Conservation (phyloP, 2,888 invertebrate genomes). For the Drosophila engyochracea region DNA sequence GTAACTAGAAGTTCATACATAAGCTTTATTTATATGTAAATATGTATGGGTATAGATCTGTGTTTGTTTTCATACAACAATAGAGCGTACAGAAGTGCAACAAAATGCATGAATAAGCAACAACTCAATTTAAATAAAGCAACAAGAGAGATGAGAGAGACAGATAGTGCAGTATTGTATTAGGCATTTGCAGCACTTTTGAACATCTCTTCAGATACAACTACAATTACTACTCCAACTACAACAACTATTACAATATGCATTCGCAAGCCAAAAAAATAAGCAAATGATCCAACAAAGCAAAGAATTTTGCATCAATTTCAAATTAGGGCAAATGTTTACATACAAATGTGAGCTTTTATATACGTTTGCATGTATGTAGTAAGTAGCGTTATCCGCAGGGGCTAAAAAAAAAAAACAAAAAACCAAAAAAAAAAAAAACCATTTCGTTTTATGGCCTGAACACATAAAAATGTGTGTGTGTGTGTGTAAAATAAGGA, state of each 20-base stretch:
- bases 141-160: constrained; percentile 48
- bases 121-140: constrained; percentile 77
- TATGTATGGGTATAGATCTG: constrained; percentile 9
- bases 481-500: constrained; percentile 1
- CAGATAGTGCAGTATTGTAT: constrained; percentile 32
- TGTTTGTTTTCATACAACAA: constrained; percentile 58
- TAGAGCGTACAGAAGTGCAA: constrained; percentile 64
- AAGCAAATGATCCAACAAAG: constrained; percentile 10
- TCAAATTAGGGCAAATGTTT: constrained; percentile 24
- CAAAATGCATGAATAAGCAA: constrained; percentile 79
- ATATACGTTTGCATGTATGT: background rate
- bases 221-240: background rate
- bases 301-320: constrained; percentile 22
- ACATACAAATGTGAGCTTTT: constrained; percentile 3
- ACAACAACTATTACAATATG: background rate
- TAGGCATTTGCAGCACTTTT: constrained; percentile 27
- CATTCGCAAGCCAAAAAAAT: constrained; percentile 8
- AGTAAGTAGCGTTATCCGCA: background rate
- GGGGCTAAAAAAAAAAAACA: background rate
- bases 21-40: constrained; percentile 1
- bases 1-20: constrained; percentile 22
- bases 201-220: constrained; percentile 24
- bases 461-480: constrained; percentile 3
- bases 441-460: constrained; percentile 18
- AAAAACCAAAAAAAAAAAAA: background rate